These are phyloP conservation scores for Callocephalon fimbriatum DNA, from an alignment of 2,113 vertebrate species.

Conservation along the genomic window DNA sequence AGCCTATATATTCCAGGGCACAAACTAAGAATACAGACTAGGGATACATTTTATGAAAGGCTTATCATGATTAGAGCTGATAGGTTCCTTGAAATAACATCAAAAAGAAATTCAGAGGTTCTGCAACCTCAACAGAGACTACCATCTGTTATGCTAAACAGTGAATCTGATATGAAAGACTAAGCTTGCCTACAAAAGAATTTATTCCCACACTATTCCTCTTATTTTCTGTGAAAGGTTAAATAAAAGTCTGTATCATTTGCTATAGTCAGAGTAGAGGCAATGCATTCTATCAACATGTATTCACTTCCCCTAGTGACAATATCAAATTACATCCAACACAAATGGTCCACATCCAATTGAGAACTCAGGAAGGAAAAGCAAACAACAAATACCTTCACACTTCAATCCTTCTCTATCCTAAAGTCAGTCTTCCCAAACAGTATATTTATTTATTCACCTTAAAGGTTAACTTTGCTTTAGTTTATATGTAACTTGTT, in stretches of 20 bases:
- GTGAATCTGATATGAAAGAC: not conserved
- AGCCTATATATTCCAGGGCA: not conserved
- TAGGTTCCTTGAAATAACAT: not conserved
- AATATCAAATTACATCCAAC: not conserved
- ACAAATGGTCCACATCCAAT: not conserved
- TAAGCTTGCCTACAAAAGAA: not conserved
- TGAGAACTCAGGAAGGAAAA: not conserved
- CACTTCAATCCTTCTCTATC: not conserved
- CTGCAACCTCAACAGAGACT: not conserved
- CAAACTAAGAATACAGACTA: constrained; percentile 27
- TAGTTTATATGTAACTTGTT: not conserved
- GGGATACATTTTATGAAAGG: not conserved
- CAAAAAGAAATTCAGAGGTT: not conserved
- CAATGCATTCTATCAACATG: not conserved
- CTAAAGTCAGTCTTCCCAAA: not conserved
- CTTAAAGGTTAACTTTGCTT: not conserved
- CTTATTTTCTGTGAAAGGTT: not conserved
- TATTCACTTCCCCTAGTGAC: accelerated
- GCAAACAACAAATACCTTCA: not conserved
- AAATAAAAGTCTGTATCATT: not conserved
- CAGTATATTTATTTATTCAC: not conserved
- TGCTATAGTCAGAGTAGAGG: not conserved
- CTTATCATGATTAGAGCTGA: not conserved
- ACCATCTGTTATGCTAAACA: not conserved
- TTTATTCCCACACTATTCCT: not conserved